Evolutionary conservation across 2,888 invertebrate species (phyloP).

Genomic region (Andrena dorsata): DNA sequence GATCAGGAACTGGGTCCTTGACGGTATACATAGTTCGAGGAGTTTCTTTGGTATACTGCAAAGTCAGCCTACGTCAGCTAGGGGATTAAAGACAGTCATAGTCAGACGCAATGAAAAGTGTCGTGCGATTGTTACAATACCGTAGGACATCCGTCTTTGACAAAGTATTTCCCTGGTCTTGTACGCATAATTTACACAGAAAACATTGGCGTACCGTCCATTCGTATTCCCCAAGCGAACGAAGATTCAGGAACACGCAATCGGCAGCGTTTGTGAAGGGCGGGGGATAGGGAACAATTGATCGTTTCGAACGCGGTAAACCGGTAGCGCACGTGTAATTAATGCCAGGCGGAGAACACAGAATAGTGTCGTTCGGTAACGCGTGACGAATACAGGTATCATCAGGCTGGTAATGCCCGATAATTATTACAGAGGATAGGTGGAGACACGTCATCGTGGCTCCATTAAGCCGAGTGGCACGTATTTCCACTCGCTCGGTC

Average conservation of each 20-base stretch:
- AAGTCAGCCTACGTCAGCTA: too few species aligned
- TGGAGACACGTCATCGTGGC: conserved; percentile 73
- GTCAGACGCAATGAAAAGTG: too few species aligned
- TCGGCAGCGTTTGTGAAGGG: not conserved
- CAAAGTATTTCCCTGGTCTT: too few species aligned
- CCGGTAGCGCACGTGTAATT: conserved; percentile 64
- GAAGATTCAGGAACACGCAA: not conserved
- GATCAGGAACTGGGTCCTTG: too few species aligned
- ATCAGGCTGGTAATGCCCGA: conserved; percentile 72
- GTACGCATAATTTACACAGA: too few species aligned
- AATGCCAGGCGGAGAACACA: conserved; percentile 68
- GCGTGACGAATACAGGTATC: conserved; percentile 65
- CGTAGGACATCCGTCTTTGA: too few species aligned
- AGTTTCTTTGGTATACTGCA: too few species aligned
- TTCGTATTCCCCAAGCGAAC: too few species aligned
- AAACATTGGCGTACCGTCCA: too few species aligned
- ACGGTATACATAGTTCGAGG: too few species aligned
- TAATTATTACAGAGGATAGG: conserved; percentile 76
- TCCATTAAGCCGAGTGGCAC: conserved; percentile 72
- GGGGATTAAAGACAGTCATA: too few species aligned
- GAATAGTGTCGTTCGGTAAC: conserved; percentile 52
- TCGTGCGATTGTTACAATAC: too few species aligned
- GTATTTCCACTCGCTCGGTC: conserved; percentile 64
- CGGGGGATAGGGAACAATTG: not conserved
- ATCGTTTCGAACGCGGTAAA: conserved; percentile 15